Evolutionary conservation across 2,888 invertebrate species (phyloP), one percentile per base, ranked within the genome.

Genomic region (Andrena dorsata): DNA sequence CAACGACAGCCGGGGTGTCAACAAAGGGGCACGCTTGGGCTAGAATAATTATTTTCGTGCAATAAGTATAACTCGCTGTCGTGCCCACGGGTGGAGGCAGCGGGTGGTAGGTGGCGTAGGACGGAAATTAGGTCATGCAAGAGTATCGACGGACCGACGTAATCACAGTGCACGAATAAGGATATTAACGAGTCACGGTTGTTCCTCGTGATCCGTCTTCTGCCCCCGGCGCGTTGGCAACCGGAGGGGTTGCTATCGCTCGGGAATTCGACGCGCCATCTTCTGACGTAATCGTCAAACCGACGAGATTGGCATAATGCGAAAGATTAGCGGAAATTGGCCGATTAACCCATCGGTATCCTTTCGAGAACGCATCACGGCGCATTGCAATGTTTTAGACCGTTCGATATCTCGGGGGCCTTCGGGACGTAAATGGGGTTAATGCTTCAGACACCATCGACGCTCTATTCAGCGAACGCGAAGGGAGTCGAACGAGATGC

Each of bases 91-190:
- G 3, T 49, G 26, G 53, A n/a, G 23, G 26, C 10, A 7, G 64
- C 35, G 32, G 41, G 35, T 10, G 61, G 20, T 41, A 49, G 47
- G 56, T 51, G 56, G 23, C 20, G 56, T 35, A 69, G 28, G 73
- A 75, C 71, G 82, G 85, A 82, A 86, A 86, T 87, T 87, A 64
- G 86, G 87, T 86, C 86, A 85, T 74, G 79, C 71, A 76, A 75
- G 73, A 81, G 84, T 86, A 86, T 86, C 85, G 82, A 83, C 84
- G 84, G 68, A 74, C 60, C 69, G 74, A 82, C 76, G 75, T 83
- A 83, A 83, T 83, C 83, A 75, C 83, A 71, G 64, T 72, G 65
- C 69, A 83, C 66, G 82, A 76, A 76, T 76, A 61, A 78, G 78
- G 79, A 83, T 68, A 75, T 79, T 74, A 83, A 72, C 74, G 75